Percentiles rank a stretch among this genome's conserved stretches.
phyloP scores from a whole-genome alignment of 2,888 invertebrate genomes.

The Leuctra nigra region DNA sequence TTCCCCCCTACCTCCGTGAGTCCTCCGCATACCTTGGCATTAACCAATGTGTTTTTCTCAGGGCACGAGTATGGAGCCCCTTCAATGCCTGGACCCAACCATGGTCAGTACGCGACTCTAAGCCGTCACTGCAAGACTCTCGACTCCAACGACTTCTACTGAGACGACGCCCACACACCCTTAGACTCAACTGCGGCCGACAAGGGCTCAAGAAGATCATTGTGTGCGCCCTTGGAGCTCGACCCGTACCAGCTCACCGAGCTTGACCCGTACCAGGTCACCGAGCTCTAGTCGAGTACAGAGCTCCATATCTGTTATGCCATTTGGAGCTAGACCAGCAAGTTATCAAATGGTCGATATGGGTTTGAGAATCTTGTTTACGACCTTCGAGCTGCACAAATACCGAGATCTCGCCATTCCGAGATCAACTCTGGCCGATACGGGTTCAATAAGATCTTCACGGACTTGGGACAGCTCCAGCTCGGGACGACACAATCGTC shows the following conservation, averaged over 20 bases:
- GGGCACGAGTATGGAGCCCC: constrained; percentile 26
- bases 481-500: no score
- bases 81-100: constrained; percentile 56
- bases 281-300: neutral
- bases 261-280: neutral
- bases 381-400: no score
- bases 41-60: constrained; percentile 4
- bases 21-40: neutral
- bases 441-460: no score
- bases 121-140: constrained; percentile 95
- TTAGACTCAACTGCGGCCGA: neutral
- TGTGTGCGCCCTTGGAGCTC: neutral
- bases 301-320: no score
- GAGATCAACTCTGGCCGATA: no score
- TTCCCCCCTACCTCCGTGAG: no score
- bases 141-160: constrained; percentile 91
- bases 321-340: no score
- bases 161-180: constrained; percentile 48
- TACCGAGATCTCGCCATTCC: no score
- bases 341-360: no score
- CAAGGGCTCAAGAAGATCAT: neutral
- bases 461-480: no score
- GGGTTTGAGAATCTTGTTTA: no score
- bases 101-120: constrained; percentile 86
- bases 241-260: neutral